Evolutionary conservation across 2,113 vertebrate species (phyloP), one percentile per base, ranked within the genome.

Genomic region (Jacana jacana): DNA sequence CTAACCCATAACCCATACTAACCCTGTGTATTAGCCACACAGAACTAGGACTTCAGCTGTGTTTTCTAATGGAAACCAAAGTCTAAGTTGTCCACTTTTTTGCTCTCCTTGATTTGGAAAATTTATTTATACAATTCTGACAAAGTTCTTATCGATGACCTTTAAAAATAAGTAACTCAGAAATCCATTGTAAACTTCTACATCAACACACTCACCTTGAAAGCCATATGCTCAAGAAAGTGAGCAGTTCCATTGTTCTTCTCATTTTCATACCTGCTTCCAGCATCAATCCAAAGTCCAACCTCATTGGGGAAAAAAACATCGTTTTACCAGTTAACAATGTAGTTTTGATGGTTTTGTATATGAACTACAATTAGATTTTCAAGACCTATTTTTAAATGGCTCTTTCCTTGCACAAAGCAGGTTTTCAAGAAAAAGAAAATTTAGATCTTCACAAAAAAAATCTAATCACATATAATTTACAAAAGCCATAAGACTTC

Each of bases 151-250:
- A 71, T 17, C 14, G 18, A 6, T 37, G 85, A 25, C 81, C 46
- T 91, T 86, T 86, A 73, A 39, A 80, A 11, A 79, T 12, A 71
- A 71, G 8, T 28, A 88, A 68, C 31, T 73, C 64, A 10, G 24
- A 88, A 86, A 89, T 28, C 28, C n/a, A 70, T 11, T 52, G 13
- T 61, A 82, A 75, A 46, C 3, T 11, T 65, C 42, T 42, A 52
- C n/a, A 46, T 44, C 52, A 78, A 30, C 31, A 84, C 23, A 94
- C 97, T 97, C 95, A 98, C 99, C 98, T 99, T 99, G 96, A 99
- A 99, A 27, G 99, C 99, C 99, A 99, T 99, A 83, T 99, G 99
- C 93, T 99, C 99, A 97, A 99, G 97, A 84, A 99, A 99, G 94
- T 99, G 99, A 73, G 99, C 99, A 7, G 99, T 99, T 76, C 99